Conservation (phyloP, 2,113 vertebrate genomes). For the Genyomyrus donnyi region DNA sequence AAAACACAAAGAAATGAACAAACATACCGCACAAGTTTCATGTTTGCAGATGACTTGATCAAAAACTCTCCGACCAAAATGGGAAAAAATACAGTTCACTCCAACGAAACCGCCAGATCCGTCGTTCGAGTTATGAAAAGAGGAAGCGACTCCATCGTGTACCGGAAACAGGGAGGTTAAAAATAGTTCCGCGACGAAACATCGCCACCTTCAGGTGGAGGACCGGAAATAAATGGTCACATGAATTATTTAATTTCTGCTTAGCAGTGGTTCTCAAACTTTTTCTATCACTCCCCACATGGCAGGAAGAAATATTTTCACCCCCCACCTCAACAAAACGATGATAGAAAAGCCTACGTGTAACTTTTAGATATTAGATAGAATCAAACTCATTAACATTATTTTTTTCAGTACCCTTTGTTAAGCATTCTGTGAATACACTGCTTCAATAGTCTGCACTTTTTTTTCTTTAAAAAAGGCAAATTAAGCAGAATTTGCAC, state of each 20-base stretch:
- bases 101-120: conserved; percentile 15
- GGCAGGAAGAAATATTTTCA: too few species aligned
- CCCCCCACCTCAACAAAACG: too few species aligned
- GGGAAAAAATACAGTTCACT: conserved; percentile 49
- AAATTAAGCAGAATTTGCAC: too few species aligned
- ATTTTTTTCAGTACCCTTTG: too few species aligned
- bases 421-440: too few species aligned
- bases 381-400: too few species aligned
- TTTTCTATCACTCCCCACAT: too few species aligned
- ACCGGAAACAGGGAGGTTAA: background rate
- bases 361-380: too few species aligned
- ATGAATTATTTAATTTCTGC: background rate
- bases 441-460: too few species aligned
- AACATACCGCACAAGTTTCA: conserved; percentile 68
- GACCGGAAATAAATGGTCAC: background rate
- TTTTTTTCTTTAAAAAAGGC: too few species aligned
- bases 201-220: background rate
- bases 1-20: background rate
- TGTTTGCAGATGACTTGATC: conserved; percentile 46
- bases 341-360: too few species aligned
- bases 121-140: background rate
- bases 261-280: too few species aligned
- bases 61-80: conserved; percentile 46
- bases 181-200: background rate
- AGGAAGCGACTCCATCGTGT: background rate